phyloP scores from a whole-genome alignment of 2,113 vertebrate genomes.

The Cnemophilus loriae region DNA sequence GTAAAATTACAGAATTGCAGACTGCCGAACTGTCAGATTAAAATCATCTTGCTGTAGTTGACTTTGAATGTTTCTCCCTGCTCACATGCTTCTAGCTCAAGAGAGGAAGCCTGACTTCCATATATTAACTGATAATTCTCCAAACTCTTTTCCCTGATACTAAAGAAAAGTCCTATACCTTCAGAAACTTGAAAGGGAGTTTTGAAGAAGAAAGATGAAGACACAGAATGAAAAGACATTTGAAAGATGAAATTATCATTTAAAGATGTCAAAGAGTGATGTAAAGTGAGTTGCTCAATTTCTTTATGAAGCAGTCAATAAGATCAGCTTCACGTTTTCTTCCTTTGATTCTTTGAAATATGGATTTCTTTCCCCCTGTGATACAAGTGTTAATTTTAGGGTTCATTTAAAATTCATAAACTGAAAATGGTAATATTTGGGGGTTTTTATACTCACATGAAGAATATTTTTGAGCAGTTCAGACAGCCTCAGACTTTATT shows the following conservation, averaged over 20 bases:
- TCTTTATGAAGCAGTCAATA: conserved; percentile 32
- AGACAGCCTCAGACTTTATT: neutral
- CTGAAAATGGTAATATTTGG: neutral
- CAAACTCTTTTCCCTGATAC: neutral
- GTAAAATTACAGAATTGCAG: neutral
- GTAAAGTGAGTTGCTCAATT: neutral
- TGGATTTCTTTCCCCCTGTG: neutral
- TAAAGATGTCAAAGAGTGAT: conserved; percentile 5
- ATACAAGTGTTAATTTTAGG: conserved; percentile 38
- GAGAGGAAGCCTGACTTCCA: neutral
- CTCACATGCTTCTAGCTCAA: neutral
- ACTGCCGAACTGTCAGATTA: neutral
- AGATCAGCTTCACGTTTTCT: neutral
- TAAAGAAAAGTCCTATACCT: neutral
- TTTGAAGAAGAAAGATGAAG: conserved; percentile 29
- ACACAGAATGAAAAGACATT: neutral
- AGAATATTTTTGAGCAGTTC: neutral
- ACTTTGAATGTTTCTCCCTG: neutral
- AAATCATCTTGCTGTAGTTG: neutral
- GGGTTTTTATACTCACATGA: neutral
- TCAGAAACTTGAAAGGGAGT: conserved; percentile 25
- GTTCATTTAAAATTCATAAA: conserved; percentile 52
- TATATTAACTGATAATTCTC: neutral
- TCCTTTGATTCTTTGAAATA: conserved; percentile 11
- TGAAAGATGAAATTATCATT: conserved; percentile 32